Percentiles rank a stretch among this genome's conserved stretches.
Conservation (phyloP, 2,113 vertebrate species). For the Cisticola juncidis region DNA sequence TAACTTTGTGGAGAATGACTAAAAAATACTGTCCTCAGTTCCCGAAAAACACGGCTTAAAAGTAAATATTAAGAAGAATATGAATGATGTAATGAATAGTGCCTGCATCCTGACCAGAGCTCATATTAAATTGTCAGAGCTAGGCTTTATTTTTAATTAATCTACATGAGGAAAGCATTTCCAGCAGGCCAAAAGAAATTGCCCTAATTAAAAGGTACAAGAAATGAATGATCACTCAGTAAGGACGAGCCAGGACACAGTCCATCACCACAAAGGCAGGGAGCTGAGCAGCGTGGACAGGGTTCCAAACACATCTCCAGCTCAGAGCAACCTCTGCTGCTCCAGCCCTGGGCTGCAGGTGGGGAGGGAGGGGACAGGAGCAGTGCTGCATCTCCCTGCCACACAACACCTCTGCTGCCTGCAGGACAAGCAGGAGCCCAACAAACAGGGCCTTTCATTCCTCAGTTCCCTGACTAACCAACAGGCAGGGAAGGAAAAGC, state of each 20-base stretch:
- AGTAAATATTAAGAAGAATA: not conserved
- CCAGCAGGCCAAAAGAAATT: not conserved
- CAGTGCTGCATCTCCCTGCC: rapidly evolving
- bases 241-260: not conserved
- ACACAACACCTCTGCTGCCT: not conserved
- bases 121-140: not conserved
- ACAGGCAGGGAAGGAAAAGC: not conserved
- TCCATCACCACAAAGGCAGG: not conserved
- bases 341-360: not conserved
- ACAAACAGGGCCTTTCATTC: not conserved
- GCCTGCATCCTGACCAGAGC: not conserved
- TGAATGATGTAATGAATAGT: not conserved
- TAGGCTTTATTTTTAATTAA: conserved; percentile 19
- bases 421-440: not conserved
- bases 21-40: not conserved
- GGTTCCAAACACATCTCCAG: not conserved
- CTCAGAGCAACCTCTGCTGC: not conserved
- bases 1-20: not conserved
- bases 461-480: not conserved
- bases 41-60: not conserved
- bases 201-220: conserved; percentile 32
- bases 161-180: not conserved
- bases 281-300: rapidly evolving
- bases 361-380: not conserved
- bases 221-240: not conserved